Percentiles rank a stretch among this genome's conserved stretches.
These are phyloP conservation scores for Nasonia giraulti DNA, from an alignment of 1,140 invertebrate genomes.

Conservation along the genomic window DNA sequence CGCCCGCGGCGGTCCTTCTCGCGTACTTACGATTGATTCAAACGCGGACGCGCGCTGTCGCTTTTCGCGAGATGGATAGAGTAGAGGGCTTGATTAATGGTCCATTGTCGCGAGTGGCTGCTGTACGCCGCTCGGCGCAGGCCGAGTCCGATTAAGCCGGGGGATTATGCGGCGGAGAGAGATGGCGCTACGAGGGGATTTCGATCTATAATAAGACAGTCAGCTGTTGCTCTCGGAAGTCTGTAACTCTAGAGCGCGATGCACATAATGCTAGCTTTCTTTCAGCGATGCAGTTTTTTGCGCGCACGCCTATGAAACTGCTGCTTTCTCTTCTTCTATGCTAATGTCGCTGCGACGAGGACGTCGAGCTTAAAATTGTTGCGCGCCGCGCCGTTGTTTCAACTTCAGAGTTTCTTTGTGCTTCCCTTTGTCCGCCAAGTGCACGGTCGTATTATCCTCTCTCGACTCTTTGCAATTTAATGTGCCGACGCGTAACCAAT, in stretches of 20 bases:
- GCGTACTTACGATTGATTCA: no score
- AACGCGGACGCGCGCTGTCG: no score
- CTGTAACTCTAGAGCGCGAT: background rate
- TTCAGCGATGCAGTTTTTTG: no score
- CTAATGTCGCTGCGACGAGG: background rate
- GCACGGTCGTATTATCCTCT: no score
- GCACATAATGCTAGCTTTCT: no score
- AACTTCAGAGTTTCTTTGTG: background rate
- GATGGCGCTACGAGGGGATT: background rate
- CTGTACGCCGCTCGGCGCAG: background rate
- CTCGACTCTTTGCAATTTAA: background rate
- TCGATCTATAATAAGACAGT: background rate
- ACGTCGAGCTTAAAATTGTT: background rate
- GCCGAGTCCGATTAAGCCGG: background rate
- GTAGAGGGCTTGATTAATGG: no score
- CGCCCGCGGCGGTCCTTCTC: no score
- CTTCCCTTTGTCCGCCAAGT: no score
- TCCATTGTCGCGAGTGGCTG: background rate
- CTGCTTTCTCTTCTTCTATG: no score
- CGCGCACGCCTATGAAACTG: no score
- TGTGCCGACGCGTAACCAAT: no score
- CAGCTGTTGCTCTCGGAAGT: background rate
- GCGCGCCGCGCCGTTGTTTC: background rate
- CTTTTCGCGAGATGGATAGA: no score
- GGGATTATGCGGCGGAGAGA: background rate